Percentiles rank a stretch among this genome's conserved stretches.
These are phyloP conservation scores for Heterotis niloticus DNA, from an alignment of 2,113 vertebrate species.

Conservation along the genomic window DNA sequence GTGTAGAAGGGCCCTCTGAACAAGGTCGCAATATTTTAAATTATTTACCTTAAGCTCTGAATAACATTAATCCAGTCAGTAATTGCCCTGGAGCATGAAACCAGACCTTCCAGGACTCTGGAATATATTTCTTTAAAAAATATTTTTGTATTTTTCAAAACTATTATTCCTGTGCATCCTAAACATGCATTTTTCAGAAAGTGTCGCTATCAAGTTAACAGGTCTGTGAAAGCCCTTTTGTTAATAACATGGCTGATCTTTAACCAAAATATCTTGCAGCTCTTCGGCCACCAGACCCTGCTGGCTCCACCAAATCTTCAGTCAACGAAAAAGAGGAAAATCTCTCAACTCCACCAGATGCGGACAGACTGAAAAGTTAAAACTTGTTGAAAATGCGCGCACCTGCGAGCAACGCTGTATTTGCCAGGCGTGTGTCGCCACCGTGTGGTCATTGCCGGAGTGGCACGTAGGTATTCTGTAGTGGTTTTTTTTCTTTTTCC, in stretches of 20 bases:
- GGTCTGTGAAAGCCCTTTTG: background rate
- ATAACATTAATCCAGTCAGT: background rate
- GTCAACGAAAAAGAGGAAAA: slow-evolving; percentile 9
- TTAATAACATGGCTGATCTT: slow-evolving; percentile 4
- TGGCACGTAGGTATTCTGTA: background rate
- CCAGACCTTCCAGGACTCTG: background rate
- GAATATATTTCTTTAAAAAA: background rate
- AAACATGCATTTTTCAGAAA: too few species aligned
- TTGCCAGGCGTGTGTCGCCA: slow-evolving; percentile 4
- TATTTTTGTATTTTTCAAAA: background rate
- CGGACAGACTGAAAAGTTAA: background rate
- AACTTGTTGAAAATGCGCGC: background rate
- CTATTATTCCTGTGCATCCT: too few species aligned
- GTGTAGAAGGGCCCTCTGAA: too few species aligned
- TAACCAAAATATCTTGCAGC: background rate
- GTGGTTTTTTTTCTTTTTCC: too few species aligned
- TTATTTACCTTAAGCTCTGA: background rate
- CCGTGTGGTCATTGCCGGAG: slow-evolving; percentile 7
- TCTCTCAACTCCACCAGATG: background rate
- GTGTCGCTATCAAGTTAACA: too few species aligned
- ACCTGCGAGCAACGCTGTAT: background rate
- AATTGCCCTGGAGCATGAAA: background rate
- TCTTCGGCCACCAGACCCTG: background rate
- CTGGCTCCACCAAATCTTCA: background rate
- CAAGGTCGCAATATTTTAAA: background rate